A percentile compares a stretch with the other conserved stretches of the same genome.
These are phyloP conservation scores for Charina bottae DNA, from an alignment of 2,113 vertebrate genomes.

Conservation along the genomic window DNA sequence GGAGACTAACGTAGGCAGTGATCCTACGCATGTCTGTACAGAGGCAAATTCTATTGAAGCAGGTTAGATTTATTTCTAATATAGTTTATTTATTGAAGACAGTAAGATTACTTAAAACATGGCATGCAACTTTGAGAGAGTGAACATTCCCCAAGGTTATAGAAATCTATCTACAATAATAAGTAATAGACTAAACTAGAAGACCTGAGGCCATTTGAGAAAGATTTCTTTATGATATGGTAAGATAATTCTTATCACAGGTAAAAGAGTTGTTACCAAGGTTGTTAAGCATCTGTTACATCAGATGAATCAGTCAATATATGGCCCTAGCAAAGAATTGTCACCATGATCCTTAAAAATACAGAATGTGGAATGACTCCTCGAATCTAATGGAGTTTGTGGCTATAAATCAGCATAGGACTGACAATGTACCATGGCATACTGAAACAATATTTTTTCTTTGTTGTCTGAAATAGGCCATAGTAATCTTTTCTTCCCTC, in stretches of 20 bases:
- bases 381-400: neutral
- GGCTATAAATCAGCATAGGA: neutral
- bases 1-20: neutral
- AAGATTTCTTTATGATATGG: constrained; percentile 44
- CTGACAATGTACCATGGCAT: neutral
- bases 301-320: constrained; percentile 41
- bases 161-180: neutral
- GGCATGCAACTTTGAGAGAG: neutral
- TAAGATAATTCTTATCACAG: constrained; percentile 37
- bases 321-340: constrained; percentile 10
- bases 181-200: constrained; percentile 25
- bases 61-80: neutral
- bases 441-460: neutral
- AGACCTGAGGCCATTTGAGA: constrained; percentile 25
- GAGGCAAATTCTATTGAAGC: neutral
- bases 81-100: neutral
- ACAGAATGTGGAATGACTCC: neutral
- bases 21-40: neutral
- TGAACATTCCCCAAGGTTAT: neutral
- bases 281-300: constrained; percentile 22
- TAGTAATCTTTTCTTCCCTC: neutral
- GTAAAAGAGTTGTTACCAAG: constrained; percentile 31
- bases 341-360: neutral
- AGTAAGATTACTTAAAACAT: neutral
- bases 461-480: constrained; percentile 1